Base-by-base conservation (phyloP, 2,113 vertebrate genomes). In the Platysteira castanea region DNA sequence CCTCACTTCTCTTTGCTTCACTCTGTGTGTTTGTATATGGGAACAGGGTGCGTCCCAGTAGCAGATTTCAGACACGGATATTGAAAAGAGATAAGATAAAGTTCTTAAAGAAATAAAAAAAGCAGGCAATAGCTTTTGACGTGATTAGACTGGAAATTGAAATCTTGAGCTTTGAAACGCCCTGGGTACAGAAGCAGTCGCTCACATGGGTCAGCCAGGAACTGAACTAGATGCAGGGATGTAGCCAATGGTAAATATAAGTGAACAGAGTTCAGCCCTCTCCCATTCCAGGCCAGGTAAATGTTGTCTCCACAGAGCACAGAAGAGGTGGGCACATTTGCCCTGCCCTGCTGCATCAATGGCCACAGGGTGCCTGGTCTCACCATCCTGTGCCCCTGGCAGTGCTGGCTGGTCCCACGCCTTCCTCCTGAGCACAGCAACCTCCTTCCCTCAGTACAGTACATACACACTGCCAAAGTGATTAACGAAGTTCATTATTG, bases 81-180 rank as follows among this genome's bases (percentile, higher is more conserved):
- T 86, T 90, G 60, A 78, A 77, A 70, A 87, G 56, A 96, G 90
- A 94, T 91, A 94, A 95, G 85, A 86, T 52, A 90, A 90, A 83
- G 9, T 64, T 47, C 50, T 86, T 44, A 52, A 70, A 89, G 63
- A 91, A 91, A 46, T 24, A 79, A 37, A 84, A 81, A 74, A 70
- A 93, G 44, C 39, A 81, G 42, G 63, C 1, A 0, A 77, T 19
- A 39, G 71, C 50, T 95, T 93, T 56, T 84, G 79, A 90, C 1
- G 0, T 84, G 71, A 78, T 77, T 67, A 67, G 76, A 88, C 42
- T 86, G 19, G 47, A 80, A 96, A 90, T 60, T 27, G 80, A 35
- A 60, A 30, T 14, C 57, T 56, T 37, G 28, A 65, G 20, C 50
- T 90, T n/a, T 39, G 13, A 87, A 90, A 56, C 0, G 2, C 18